Evolutionary conservation across 2,113 vertebrate genomes (phyloP).

Genomic region (Zosterops japonicus): DNA sequence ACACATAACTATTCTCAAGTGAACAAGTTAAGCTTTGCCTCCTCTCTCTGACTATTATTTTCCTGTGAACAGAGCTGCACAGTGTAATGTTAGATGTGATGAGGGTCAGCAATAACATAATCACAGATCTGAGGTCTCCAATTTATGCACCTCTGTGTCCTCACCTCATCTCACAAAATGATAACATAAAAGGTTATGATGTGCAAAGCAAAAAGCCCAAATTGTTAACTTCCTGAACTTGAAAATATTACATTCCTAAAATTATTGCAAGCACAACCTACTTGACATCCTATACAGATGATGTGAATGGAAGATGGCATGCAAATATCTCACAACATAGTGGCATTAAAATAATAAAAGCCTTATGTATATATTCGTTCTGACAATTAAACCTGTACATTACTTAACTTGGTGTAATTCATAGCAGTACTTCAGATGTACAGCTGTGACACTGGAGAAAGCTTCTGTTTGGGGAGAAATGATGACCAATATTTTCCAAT

Average conservation of each 20-base stretch:
- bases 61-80: neutral
- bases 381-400: slow-evolving; percentile 43
- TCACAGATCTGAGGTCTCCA: slow-evolving; percentile 39
- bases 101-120: slow-evolving; percentile 38
- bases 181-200: slow-evolving; percentile 68
- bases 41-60: neutral
- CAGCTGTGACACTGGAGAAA: slow-evolving; percentile 26
- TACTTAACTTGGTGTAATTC: slow-evolving; percentile 51
- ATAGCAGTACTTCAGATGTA: slow-evolving; percentile 49
- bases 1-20: neutral
- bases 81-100: slow-evolving; percentile 1
- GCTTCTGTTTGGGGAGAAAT: neutral
- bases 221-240: slow-evolving; percentile 74
- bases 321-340: slow-evolving; percentile 26
- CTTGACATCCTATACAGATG: slow-evolving; percentile 66
- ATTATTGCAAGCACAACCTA: slow-evolving; percentile 37
- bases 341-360: neutral
- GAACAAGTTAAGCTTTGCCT: neutral
- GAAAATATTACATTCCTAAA: slow-evolving; percentile 64
- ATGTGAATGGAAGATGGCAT: slow-evolving; percentile 46
- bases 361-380: neutral
- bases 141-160: neutral
- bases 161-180: slow-evolving; percentile 55
- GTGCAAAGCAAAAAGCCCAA: slow-evolving; percentile 64
- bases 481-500: neutral